Evolutionary conservation across 2,113 vertebrate genomes (phyloP), one percentile per base, ranked within the genome.

Genomic region (Vicugna pacos): DNA sequence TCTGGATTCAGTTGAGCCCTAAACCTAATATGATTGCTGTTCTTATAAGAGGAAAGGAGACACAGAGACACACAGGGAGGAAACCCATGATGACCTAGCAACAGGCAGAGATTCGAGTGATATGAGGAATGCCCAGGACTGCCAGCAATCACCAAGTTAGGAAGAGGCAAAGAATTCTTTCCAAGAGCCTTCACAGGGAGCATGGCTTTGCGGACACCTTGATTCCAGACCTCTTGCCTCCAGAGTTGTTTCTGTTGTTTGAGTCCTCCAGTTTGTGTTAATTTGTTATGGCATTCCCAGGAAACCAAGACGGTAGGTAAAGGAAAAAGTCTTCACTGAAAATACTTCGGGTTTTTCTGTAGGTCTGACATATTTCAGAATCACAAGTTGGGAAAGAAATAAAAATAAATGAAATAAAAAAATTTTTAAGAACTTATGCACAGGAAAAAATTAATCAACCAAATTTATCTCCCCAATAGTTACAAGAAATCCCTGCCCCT

Each of bases 121-220:
- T 28, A n/a, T 3, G 58, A 42, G 64, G 64, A 73, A 26, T 22
- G 46, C 26, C 58, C 67, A 79, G 62, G 60, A 32, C 38, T 56
- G 26, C 22, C 7, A 56, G 80, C 2, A 7, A 76, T 5, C 38
- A 32, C 14, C 32, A 10, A 19, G 19, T 22, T 11, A 42, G 28
- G 15, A 72, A 35, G 38, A 84, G 76, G 13, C 22, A 76, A 56
- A 10, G 38, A 70, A 64, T 77, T 19, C 48, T 60, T 30, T 10
- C 38, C 35, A 13, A 14, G 12, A 11, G 22, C 1, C 38, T 35
- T 64, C 17, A 73, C 42, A 7, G 35, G 42, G 3, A 91, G 32
- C 0, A 15, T 1, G 7, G 9, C 2, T 32, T 28, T 5, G 28
- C 1, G 0, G 17, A 60, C 3, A 16, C 22, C 54, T 48, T 32